A percentile compares a stretch with the other conserved stretches of the same genome.
Evolutionary conservation across 2,888 invertebrate genomes (phyloP).

Genomic region (Macroteleia sp.): DNA sequence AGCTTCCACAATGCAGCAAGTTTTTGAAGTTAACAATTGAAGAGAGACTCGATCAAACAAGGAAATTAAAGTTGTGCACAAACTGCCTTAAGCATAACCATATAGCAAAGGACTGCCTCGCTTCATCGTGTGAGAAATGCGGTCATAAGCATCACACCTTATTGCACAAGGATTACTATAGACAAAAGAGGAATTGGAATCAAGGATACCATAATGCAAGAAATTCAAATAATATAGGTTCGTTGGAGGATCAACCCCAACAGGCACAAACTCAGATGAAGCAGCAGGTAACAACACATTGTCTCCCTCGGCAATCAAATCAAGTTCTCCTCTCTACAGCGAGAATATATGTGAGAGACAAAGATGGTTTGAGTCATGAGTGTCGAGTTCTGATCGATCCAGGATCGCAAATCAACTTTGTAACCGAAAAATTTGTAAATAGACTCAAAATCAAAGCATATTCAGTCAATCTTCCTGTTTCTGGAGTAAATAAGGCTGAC

Average conservation of each 20-base stretch:
- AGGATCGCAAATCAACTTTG: neutral
- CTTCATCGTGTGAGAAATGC: conserved; percentile 1
- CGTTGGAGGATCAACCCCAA: too few relatives aligned
- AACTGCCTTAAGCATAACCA: neutral
- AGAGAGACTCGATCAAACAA: neutral
- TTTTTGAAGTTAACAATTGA: neutral
- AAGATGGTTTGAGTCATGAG: neutral
- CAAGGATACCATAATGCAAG: neutral
- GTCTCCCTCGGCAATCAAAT: too few relatives aligned
- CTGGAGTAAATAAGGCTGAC: neutral
- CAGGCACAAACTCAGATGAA: too few relatives aligned
- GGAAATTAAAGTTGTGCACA: neutral
- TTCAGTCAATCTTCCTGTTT: neutral
- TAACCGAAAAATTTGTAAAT: neutral
- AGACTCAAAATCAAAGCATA: neutral
- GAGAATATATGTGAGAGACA: neutral
- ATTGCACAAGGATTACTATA: neutral
- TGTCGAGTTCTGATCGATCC: conserved; percentile 7
- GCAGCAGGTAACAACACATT: too few relatives aligned
- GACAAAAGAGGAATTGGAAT: neutral
- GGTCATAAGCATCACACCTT: neutral
- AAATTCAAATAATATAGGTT: neutral
- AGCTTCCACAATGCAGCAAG: neutral
- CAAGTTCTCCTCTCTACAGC: too few relatives aligned
- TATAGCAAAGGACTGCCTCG: neutral